Conservation (phyloP, 2,113 vertebrate genomes). For the Micronycteris hirsuta region DNA sequence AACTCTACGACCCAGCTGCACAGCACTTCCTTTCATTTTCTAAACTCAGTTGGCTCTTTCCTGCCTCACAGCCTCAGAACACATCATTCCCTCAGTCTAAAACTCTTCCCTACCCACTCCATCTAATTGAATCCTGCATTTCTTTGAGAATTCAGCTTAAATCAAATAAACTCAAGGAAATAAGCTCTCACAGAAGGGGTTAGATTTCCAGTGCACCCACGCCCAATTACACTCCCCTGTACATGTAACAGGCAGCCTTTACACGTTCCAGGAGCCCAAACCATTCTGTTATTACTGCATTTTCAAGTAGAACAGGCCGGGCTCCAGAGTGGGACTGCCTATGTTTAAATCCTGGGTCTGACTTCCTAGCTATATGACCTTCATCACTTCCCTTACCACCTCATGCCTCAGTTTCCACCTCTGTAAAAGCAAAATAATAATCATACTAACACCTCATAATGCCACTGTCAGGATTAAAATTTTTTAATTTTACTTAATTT, state of each 20-base stretch:
- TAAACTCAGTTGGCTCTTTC: not conserved
- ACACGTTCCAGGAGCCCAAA: not conserved
- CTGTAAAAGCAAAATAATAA: not conserved
- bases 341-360: not conserved
- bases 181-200: not conserved
- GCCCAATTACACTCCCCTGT: too few species aligned
- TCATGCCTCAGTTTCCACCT: not conserved
- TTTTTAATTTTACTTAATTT: not conserved
- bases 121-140: not conserved
- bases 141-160: not conserved
- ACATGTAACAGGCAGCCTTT: not conserved
- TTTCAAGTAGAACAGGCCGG: not conserved
- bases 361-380: not conserved
- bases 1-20: not conserved
- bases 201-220: rapidly evolving
- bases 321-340: not conserved
- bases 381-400: not conserved
- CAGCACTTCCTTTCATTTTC: not conserved
- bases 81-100: not conserved
- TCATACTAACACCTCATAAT: not conserved
- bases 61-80: not conserved
- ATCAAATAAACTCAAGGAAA: not conserved
- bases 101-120: not conserved
- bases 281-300: too few species aligned
- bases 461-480: not conserved